Evolutionary conservation across 2,888 invertebrate species (phyloP).

Genomic region (Thalpophila matura): DNA sequence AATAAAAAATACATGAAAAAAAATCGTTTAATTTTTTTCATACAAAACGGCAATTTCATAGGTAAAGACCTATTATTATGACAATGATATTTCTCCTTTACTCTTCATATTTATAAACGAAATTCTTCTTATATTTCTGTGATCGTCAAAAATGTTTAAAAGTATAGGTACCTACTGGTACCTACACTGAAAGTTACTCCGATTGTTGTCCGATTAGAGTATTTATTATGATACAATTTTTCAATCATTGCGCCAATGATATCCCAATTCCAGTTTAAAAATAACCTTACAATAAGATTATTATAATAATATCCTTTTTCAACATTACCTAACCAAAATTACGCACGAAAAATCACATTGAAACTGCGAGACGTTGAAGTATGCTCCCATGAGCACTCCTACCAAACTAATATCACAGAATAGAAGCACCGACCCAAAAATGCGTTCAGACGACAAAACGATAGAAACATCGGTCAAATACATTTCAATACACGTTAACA

Average conservation of each 20-base stretch:
- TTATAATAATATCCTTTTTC: constrained; percentile 10
- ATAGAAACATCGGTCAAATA: constrained; percentile 66
- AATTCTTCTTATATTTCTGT: no score
- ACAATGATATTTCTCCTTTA: no score
- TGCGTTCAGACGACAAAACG: constrained; percentile 63
- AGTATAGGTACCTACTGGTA: no score
- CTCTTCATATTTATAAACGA: no score
- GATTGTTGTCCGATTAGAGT: not conserved
- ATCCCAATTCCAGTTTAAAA: not conserved
- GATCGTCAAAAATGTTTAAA: not conserved
- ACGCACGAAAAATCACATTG: constrained; percentile 13
- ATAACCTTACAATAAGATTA: not conserved
- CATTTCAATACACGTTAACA: constrained; percentile 65
- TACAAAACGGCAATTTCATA: no score
- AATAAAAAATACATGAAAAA: no score
- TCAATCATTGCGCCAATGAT: not conserved
- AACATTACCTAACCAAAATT: constrained; percentile 3
- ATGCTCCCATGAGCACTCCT: constrained; percentile 1
- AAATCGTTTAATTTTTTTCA: no score
- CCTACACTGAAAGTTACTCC: not conserved
- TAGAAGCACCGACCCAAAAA: constrained; percentile 42
- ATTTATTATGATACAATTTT: not conserved
- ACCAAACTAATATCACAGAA: constrained; percentile 23
- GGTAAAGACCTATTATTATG: no score
- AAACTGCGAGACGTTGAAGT: constrained; percentile 9